These are phyloP conservation scores for Xiphorhynchus erythropygius DNA, from an alignment of 2,797 vertebrate species.

Conservation along the genomic window DNA sequence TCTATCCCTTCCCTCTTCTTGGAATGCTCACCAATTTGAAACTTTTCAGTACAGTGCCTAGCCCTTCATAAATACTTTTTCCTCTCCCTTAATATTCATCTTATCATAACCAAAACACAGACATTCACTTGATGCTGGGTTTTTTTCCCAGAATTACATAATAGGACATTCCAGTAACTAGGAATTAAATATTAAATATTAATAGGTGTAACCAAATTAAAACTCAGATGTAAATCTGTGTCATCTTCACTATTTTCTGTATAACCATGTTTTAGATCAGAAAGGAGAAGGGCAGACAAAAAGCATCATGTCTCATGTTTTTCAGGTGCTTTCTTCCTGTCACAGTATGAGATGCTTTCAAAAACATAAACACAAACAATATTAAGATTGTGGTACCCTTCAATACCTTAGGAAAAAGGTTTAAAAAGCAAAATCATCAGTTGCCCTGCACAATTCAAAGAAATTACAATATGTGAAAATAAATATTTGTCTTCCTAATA, in stretches of 20 bases:
- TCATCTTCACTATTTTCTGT: neutral
- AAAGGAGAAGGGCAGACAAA: neutral
- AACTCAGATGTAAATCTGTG: neutral
- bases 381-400: neutral
- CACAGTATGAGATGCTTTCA: neutral
- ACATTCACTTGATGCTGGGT: accelerated
- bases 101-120: neutral
- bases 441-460: neutral
- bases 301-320: neutral
- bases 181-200: neutral
- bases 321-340: neutral
- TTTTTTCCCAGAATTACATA: neutral
- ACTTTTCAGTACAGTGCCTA: neutral
- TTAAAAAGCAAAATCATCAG: neutral
- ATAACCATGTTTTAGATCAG: neutral
- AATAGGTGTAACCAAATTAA: neutral
- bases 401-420: neutral
- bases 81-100: neutral
- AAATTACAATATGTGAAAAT: neutral
- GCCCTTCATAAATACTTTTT: neutral
- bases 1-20: neutral
- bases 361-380: neutral
- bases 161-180: neutral
- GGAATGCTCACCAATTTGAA: neutral
- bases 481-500: neutral